phyloP scores from a whole-genome alignment of 2,888 invertebrate genomes.

The Cephus spinipes region DNA sequence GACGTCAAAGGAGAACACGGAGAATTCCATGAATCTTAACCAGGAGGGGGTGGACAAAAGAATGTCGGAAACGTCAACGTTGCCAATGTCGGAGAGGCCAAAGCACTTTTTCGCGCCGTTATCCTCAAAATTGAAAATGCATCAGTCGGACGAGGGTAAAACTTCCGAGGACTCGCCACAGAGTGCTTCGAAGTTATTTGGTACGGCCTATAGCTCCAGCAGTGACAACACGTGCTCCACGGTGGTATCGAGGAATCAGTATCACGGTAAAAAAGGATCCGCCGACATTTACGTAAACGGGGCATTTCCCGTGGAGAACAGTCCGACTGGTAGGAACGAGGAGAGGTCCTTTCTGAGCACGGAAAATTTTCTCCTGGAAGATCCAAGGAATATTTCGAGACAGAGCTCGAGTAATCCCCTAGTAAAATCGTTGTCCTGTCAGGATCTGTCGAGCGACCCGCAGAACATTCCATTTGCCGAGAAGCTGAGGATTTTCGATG shows the following conservation, averaged over 20 bases:
- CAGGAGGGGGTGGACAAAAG: neutral
- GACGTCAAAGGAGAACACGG: no score
- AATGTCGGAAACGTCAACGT: neutral
- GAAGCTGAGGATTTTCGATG: constrained; percentile 32
- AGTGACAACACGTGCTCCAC: constrained; percentile 52
- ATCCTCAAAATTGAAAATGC: constrained; percentile 26
- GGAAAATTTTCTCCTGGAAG: constrained; percentile 45
- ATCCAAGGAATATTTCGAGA: constrained; percentile 25
- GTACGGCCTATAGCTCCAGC: constrained; percentile 44
- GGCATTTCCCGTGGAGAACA: constrained; percentile 29
- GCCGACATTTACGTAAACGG: constrained; percentile 57
- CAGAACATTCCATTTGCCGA: constrained; percentile 31
- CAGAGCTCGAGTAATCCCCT: constrained; percentile 37
- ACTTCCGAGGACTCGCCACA: neutral
- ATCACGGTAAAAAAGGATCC: constrained; percentile 46
- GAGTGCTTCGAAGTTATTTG: constrained; percentile 16
- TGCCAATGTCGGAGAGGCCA: constrained; percentile 34
- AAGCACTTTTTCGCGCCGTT: constrained; percentile 59
- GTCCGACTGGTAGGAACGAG: constrained; percentile 21
- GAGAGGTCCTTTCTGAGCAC: constrained; percentile 49
- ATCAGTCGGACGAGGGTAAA: constrained; percentile 27
- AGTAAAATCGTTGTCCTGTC: constrained; percentile 57
- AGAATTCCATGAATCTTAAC: no score
- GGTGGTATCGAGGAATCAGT: constrained; percentile 33
- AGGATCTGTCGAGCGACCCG: constrained; percentile 49